A percentile compares a stretch with the other conserved stretches of the same genome.
phyloP scores from a whole-genome alignment of 2,113 vertebrate genomes.

The Xiphophorus hellerii region DNA sequence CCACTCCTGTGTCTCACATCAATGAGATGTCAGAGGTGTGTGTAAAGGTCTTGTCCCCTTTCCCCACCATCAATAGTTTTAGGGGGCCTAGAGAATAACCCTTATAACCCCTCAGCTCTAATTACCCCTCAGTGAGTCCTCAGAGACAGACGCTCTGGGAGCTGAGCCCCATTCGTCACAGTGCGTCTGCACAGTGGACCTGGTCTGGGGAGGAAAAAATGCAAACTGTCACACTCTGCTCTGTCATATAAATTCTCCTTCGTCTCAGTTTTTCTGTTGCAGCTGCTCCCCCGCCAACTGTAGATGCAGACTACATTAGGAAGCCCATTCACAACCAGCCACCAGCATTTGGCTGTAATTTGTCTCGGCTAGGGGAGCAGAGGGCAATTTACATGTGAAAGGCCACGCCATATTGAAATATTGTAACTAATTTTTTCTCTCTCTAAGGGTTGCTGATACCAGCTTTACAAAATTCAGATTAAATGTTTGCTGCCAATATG shows the following conservation, averaged over 20 bases:
- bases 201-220: slow-evolving; percentile 62
- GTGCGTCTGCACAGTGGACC: slow-evolving; percentile 68
- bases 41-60: slow-evolving; percentile 56
- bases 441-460: slow-evolving; percentile 66
- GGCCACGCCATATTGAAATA: slow-evolving; percentile 65
- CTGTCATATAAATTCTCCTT: slow-evolving; percentile 76
- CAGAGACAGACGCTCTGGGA: slow-evolving; percentile 73
- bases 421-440: slow-evolving; percentile 65
- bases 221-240: slow-evolving; percentile 74
- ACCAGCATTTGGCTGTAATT: slow-evolving; percentile 80
- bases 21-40: slow-evolving; percentile 60
- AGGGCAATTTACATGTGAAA: slow-evolving; percentile 79
- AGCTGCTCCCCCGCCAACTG: slow-evolving; percentile 76
- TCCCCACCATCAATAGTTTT: slow-evolving; percentile 57
- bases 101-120: slow-evolving; percentile 69
- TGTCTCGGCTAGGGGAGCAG: slow-evolving; percentile 74
- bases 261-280: slow-evolving; percentile 67
- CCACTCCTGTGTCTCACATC: slow-evolving; percentile 33
- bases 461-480: slow-evolving; percentile 57
- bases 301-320: slow-evolving; percentile 77
- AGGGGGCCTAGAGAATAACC: slow-evolving; percentile 55
- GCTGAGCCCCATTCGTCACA: slow-evolving; percentile 79
- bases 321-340: slow-evolving; percentile 75
- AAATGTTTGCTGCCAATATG: slow-evolving; percentile 46
- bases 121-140: slow-evolving; percentile 73